Evolutionary conservation across 2,797 vertebrate genomes (phyloP).

Genomic region (Pseudochirops corinnae): DNA sequence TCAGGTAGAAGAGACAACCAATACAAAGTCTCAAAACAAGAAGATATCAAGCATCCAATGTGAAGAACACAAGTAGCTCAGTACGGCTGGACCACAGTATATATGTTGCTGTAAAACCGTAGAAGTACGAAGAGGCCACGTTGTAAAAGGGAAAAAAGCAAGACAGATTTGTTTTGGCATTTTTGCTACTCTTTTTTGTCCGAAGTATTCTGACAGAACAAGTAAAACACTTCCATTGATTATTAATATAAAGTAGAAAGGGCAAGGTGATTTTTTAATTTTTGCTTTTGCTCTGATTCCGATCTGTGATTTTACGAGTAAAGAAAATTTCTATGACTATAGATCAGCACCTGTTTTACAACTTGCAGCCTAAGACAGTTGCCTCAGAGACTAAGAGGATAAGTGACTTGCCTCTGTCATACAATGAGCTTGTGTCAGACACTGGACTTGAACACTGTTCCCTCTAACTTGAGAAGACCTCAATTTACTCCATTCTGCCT

Average conservation of each 20-base stretch:
- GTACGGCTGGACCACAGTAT: neutral
- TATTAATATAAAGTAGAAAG: neutral
- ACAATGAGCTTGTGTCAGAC: neutral
- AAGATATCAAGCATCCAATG: neutral
- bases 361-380: neutral
- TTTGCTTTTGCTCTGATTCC: neutral
- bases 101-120: neutral
- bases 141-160: neutral
- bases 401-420: neutral
- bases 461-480: neutral
- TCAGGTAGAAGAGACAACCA: neutral
- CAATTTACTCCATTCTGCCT: neutral
- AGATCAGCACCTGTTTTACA: neutral
- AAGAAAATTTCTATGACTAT: neutral
- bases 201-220: neutral
- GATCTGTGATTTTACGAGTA: neutral
- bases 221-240: neutral
- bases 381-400: neutral
- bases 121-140: neutral
- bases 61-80: neutral
- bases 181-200: neutral
- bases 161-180: neutral
- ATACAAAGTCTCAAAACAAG: neutral
- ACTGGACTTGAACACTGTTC: neutral
- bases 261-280: neutral